Conservation (phyloP, 2,888 invertebrate species). For the Apodemia hepburni region DNA sequence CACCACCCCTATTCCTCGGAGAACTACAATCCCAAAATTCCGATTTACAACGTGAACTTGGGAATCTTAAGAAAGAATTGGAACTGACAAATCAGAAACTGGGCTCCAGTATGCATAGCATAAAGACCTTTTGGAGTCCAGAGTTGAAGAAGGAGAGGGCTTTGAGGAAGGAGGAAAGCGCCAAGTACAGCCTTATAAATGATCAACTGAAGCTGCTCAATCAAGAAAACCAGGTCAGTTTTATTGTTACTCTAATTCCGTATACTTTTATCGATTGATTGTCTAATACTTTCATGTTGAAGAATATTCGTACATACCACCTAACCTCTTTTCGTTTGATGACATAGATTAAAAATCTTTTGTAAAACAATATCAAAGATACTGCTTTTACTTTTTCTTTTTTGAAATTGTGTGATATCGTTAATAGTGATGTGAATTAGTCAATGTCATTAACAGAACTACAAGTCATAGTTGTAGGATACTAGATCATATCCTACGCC, state of each 20-base stretch:
- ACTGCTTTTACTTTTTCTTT: constrained; percentile 19
- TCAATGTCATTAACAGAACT: constrained; percentile 13
- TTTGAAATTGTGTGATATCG: neutral
- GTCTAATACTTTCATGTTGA: constrained; percentile 18
- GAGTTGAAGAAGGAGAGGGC: constrained; percentile 99
- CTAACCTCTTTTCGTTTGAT: neutral
- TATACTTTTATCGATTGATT: constrained; percentile 7
- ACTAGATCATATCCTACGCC: constrained; percentile 29
- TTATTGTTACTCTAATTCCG: constrained; percentile 7
- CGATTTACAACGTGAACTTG: constrained; percentile 95
- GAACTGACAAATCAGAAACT: constrained; percentile 98
- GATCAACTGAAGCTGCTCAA: constrained; percentile 97
- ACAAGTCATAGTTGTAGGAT: neutral
- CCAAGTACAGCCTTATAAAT: constrained; percentile 97
- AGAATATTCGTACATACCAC: neutral
- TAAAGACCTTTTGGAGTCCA: constrained; percentile 99
- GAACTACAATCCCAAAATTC: constrained; percentile 96
- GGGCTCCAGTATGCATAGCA: constrained; percentile 99
- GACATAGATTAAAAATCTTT: constrained; percentile 7
- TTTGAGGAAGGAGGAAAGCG: constrained; percentile 97
- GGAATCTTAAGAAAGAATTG: constrained; percentile 94
- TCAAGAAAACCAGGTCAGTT: constrained; percentile 95
- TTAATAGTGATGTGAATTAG: neutral
- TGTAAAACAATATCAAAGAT: neutral
- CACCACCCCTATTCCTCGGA: constrained; percentile 86